Percentiles rank a stretch among this genome's conserved stretches.
phyloP scores from a whole-genome alignment of 2,888 invertebrate genomes.

The Entomobrya proxima region DNA sequence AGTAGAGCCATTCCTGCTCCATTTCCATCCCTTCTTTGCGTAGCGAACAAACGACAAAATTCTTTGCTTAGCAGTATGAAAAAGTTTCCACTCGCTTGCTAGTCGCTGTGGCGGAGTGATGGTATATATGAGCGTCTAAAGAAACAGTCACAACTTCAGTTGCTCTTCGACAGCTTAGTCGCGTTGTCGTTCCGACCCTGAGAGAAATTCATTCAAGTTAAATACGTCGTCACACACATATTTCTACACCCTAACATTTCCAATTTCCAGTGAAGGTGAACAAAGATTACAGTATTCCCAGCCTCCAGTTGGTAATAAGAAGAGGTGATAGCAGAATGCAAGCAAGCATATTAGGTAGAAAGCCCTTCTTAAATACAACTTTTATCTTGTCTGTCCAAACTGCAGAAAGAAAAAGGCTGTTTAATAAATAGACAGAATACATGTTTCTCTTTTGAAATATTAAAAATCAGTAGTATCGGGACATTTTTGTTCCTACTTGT shows the following conservation, averaged over 20 bases:
- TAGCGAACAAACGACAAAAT: not conserved
- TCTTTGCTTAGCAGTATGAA: not conserved
- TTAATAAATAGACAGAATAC: too few species aligned
- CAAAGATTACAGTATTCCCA: too few species aligned
- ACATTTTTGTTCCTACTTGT: not conserved
- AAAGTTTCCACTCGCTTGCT: not conserved
- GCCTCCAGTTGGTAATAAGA: too few species aligned
- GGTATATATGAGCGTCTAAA: constrained; percentile 33
- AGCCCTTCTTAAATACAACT: too few species aligned
- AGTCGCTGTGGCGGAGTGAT: not conserved
- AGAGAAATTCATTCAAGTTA: constrained; percentile 1
- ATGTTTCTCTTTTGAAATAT: not conserved
- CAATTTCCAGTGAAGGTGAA: not conserved
- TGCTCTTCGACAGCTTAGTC: constrained; percentile 54
- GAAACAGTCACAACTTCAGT: constrained; percentile 43
- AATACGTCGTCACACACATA: not conserved
- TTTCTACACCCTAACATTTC: not conserved
- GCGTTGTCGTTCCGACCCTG: constrained; percentile 11
- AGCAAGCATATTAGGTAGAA: too few species aligned
- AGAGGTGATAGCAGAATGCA: too few species aligned
- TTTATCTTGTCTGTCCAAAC: too few species aligned
- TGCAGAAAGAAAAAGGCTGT: too few species aligned
- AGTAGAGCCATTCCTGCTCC: too few species aligned
- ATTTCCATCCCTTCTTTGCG: too few species aligned
- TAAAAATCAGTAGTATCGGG: not conserved